Evolutionary conservation across 2,888 invertebrate species (phyloP), one percentile per base, ranked within the genome.

Genomic region (Fragum sueziense): DNA sequence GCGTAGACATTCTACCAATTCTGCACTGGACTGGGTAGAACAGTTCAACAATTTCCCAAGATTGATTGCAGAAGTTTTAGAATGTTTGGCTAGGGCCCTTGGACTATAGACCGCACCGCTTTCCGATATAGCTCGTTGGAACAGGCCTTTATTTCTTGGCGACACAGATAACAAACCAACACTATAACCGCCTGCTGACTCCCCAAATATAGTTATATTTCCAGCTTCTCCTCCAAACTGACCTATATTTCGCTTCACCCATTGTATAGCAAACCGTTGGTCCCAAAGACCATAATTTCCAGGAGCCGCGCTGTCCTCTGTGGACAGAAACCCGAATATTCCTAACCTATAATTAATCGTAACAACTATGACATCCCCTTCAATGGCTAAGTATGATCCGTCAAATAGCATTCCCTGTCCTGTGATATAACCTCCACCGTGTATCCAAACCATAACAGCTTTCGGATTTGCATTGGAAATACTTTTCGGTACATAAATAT

Each of bases 51-150:
- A 68, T 52, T 76, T 65, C 14, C 80, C 86, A 20, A 77, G 51
- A 52, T 70, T 71, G 7, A 37, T 22, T 9, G 84, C 81, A 20
- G 70, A 76, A 1, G 61, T 31, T 52, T 37, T 65, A 2, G 85
- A 65, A n/a, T 65, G 72, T 25, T 73, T 73, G 0, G 82, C 76
- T 22, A 86, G 61, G 14, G 84, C 84, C 29, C 79, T 54, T 0
- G 97, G 97, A 7, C 97, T 97, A 0, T 97, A 97, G 1, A 98
- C 96, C 0, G 84, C 69, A 4, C 88, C 87, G 47, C 89, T 88
- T 59, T 88, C 80, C 11, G 85, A 82, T 31, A 89, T 88, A 9
- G 82, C 86, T 34, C 87, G 61, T 14, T 86, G 84, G 54, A 88
- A 87, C 6, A 86, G 65, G 0, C 84, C 86, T 31, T 68, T 77